A percentile compares a stretch with the other conserved stretches of the same genome.
These are phyloP conservation scores for Patagioenas fasciata DNA, from an alignment of 2,113 vertebrate species.

Conservation along the genomic window DNA sequence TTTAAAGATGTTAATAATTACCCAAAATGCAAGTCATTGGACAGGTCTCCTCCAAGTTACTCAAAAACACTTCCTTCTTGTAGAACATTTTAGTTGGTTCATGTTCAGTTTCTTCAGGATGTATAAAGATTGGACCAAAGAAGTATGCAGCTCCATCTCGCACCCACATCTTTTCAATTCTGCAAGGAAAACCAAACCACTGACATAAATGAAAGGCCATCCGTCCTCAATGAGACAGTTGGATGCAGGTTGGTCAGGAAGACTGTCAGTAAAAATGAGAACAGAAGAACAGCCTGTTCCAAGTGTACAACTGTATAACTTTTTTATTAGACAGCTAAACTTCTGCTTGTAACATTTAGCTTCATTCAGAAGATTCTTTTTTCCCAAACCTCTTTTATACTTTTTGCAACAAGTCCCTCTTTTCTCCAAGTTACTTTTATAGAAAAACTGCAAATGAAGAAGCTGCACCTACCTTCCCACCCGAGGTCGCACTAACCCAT, in stretches of 20 bases:
- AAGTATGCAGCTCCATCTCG: conserved; percentile 96
- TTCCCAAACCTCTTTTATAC: background rate
- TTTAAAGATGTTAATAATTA: conserved; percentile 63
- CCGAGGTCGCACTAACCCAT: conserved; percentile 91
- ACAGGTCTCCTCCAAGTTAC: conserved; percentile 95
- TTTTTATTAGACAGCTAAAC: background rate
- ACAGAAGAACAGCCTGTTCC: background rate
- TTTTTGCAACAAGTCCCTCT: background rate
- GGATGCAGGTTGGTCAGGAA: background rate
- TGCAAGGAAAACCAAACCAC: conserved; percentile 43
- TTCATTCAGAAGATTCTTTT: background rate
- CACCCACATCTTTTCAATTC: conserved; percentile 97
- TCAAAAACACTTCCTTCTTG: conserved; percentile 98
- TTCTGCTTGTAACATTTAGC: background rate
- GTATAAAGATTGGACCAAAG: conserved; percentile 98
- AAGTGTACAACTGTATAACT: background rate
- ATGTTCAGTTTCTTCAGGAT: conserved; percentile 97
- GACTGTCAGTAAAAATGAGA: background rate
- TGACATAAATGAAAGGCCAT: background rate
- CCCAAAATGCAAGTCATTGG: conserved; percentile 96
- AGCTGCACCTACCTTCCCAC: conserved; percentile 86
- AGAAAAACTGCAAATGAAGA: background rate
- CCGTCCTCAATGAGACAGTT: background rate
- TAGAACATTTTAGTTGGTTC: conserved; percentile 99
- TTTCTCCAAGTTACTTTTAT: background rate